Conservation (phyloP, 2,888 invertebrate genomes). For the Eucera pruinosa region DNA sequence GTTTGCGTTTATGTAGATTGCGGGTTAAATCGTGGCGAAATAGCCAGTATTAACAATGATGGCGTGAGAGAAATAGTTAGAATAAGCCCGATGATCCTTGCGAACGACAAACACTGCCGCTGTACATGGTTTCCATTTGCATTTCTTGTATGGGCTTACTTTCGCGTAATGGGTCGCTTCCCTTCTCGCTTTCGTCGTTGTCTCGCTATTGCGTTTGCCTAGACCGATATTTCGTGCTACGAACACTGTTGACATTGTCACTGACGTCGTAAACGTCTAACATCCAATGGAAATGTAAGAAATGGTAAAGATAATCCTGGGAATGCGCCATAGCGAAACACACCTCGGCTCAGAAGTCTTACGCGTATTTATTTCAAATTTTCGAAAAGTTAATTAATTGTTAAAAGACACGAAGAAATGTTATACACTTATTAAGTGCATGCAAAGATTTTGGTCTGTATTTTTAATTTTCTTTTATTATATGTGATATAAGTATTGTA, state of each 20-base stretch:
- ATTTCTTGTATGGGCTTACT: conserved; percentile 27
- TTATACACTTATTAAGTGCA: too few species aligned
- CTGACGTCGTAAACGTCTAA: conserved; percentile 5
- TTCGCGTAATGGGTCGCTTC: neutral
- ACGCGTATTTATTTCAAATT: too few species aligned
- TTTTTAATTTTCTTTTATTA: too few species aligned
- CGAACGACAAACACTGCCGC: conserved; percentile 61
- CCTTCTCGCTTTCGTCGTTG: neutral
- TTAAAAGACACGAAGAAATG: too few species aligned
- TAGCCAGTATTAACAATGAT: conserved; percentile 26
- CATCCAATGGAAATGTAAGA: neutral
- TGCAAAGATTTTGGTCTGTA: too few species aligned
- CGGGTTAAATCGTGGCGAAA: conserved; percentile 24
- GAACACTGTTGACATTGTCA: neutral
- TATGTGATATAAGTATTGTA: too few species aligned
- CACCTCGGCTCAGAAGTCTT: too few species aligned
- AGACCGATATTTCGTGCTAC: conserved; percentile 11
- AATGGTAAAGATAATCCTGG: neutral
- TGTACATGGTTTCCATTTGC: conserved; percentile 27
- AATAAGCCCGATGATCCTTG: conserved; percentile 40
- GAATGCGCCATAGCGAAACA: neutral
- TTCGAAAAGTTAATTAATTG: too few species aligned
- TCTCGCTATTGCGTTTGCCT: neutral
- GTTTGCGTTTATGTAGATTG: conserved; percentile 45
- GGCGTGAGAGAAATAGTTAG: conserved; percentile 36